Evolutionary conservation across 2,888 invertebrate species (phyloP), one percentile per base, ranked within the genome.

Genomic region (Maniola hyperantus): DNA sequence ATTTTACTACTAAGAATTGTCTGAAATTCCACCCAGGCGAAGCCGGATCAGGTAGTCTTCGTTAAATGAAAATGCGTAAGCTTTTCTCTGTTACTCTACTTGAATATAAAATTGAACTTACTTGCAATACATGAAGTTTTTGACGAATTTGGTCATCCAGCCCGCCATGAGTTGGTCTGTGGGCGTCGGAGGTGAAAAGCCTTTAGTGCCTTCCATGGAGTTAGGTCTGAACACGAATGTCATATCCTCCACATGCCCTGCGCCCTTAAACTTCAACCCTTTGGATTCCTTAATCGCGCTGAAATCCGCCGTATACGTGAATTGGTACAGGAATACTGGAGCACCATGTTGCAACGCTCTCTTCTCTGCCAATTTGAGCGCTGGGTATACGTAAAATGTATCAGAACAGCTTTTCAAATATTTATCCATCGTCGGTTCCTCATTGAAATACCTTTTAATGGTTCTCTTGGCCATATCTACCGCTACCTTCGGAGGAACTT

Each of bases 211-310:
- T 34, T 82, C 66, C 63, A 83, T 72, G 1, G 84, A 82, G 72
- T 87, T 88, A 1, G 79, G 77, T 60, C 79, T 80, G 71, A 94
- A 94, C 10, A 94, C 74, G 70, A 93, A 94, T 0, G 93, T 93
- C 77, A 94, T 74, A 77, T 94, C 94, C 74, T 94, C 94, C 1
- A 93, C 88, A 69, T 94, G 94, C n/a, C 91, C 93, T 5, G 93
- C 93, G 8, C 94, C 94, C 0, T 83, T 80, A 50, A 90, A 84
- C 0, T 84, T 78, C 20, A 89, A 71, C 66, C 83, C 83, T 7
- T 72, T 74, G 0, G 76, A 77, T 46, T 89, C 80, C 74, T 93
- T 92, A 59, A 93, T 83, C 1, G 91, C 80, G 39, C 93, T 93
- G 66, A 87, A 75, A 7, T 88, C 83, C 0, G 93, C 88, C 36